Base-by-base conservation (phyloP, 2,888 invertebrate genomes). In the Lymantria monacha region DNA sequence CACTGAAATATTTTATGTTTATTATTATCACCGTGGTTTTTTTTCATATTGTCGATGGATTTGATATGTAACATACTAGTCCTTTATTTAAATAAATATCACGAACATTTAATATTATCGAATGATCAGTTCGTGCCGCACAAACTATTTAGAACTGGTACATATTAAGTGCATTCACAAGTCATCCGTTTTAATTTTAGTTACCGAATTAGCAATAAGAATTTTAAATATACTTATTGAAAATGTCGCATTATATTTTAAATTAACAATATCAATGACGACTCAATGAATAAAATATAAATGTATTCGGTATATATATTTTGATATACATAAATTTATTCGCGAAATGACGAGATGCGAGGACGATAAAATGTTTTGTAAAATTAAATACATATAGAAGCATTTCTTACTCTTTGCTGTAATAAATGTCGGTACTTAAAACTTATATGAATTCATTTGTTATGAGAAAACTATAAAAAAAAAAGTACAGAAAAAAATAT, bases 261-360 rank as follows among this genome's bases (percentile, higher is more conserved):
- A 76, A 75, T 72, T 70, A 42, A 30, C 69, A 51, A 75, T 78
- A 79, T 81, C 81, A 77, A 70, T 75, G 70, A 68, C 69, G 74
- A 77, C 74, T 70, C 74, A 75, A 74, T 60, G 52, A 54, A 62
- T 53, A 49, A 55, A 51, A 63, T 52, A 58, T 72, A 79, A 81
- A 79, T 81, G 79, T 79, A 81, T 83, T 83, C 74, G 80, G 80
- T 81, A 87, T 87, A 87, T 22, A 22, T 88, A 88, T 89, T 89
- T 89, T 88, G 86, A 87, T 88, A 89, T 80, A 79, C 76, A 78
- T 83, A 79, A 79, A 82, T 88, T 87, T 88, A 85, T 81, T 74
- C 75, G 78, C 72, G 79, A 79, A 70, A 68, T 66, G 59, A 70
- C 72, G 74, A 70, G 74, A 64, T 73, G 70, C 70, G 66, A 62